Base-by-base conservation (phyloP, 1,140 invertebrate species). In the Manduca sexta region DNA sequence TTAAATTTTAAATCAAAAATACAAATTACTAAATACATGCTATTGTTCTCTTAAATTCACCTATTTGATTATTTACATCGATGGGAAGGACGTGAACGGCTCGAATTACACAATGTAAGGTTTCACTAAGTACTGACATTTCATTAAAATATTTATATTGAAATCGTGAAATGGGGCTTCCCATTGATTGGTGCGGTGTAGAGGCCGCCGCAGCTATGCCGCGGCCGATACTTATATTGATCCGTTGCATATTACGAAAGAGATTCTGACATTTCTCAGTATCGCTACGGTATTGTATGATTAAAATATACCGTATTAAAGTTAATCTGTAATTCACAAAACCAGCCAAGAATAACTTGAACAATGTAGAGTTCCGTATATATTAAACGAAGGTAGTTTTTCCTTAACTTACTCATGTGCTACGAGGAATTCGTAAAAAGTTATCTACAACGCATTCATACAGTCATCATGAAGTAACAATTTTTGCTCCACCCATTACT, bases 81-180 rank as follows among this genome's bases (percentile, higher is more conserved):
- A 43, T 47, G 49, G 56, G 52, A 53, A 55, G 52, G 45, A 49
- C 45, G 49, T 45, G 53, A 56, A 47, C n/a, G 42, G 60, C 58
- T 69, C 42, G 50, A 42, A 54, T 82, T 79, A 60, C 68, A 71
- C 71, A 79, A 79, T 69, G 63, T 59, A n/a, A 67, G 56, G 69
- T 79, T 76, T 70, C 69, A 71, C 59, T 68, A 69, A 74, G 67
- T 76, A 65, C 78, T 76, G 70, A 76, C 74, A 83, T 83, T 83
- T 83, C 69, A 80, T 80, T 83, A 77, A 72, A 76, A 73, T 76
- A 73, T n/a, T n/a, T n/a, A n/a, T 83, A 83, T 83, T 80, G 78
- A 74, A 84, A 80, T 82, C 80, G 77, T 84, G 80, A 79, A 84
- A 70, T 74, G 60, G 70, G 52, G 63, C 65, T 72, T 74, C 76